These are phyloP conservation scores for Pseudois nayaur DNA, from an alignment of 2,113 vertebrate species.

Conservation along the genomic window DNA sequence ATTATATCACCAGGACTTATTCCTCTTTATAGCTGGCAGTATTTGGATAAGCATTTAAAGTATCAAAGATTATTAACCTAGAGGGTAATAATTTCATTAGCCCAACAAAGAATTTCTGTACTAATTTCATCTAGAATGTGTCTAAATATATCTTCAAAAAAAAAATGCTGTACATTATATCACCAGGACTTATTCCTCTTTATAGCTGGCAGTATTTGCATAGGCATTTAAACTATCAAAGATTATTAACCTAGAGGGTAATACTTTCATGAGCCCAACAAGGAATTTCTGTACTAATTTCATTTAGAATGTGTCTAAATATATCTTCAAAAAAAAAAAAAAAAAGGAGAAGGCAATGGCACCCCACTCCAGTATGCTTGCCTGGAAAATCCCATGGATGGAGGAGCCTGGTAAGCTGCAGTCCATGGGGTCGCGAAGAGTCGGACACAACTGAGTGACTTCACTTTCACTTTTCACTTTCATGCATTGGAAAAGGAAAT, in stretches of 20 bases:
- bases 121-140: neutral
- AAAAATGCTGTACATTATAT: neutral
- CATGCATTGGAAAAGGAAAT: no score
- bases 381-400: no score
- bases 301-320: neutral
- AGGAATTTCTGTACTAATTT: neutral
- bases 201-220: neutral
- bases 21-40: neutral
- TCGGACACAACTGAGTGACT: fast-evolving
- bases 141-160: no score
- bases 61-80: neutral
- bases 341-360: no score
- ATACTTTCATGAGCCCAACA: neutral
- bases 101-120: neutral
- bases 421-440: no score
- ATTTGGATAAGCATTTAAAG: neutral
- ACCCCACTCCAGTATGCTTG: no score
- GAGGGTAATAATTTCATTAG: neutral
- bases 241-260: neutral
- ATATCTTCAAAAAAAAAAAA: no score
- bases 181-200: neutral
- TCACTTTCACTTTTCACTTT: no score
- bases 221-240: neutral
- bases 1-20: neutral
- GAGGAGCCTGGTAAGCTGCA: no score